These are phyloP conservation scores for Platygyra sinensis DNA, from an alignment of 64 coral and sea anemone genomes.

Conservation along the genomic window DNA sequence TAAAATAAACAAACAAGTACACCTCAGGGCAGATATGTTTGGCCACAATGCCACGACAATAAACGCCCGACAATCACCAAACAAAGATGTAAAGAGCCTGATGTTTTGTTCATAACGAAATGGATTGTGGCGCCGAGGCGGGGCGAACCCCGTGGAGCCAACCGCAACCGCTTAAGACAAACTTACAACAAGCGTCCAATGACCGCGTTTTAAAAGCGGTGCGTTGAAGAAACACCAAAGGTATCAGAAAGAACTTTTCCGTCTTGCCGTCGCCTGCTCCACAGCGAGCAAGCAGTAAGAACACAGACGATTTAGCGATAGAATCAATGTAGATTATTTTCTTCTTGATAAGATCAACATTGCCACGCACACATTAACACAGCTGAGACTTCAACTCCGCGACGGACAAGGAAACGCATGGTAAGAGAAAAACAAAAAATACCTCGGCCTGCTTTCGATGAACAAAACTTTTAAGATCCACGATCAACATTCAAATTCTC, in stretches of 20 bases:
- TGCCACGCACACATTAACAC: background rate
- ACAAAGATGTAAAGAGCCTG: background rate
- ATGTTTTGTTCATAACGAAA: background rate
- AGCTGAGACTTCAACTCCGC: background rate
- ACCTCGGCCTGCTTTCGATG: background rate
- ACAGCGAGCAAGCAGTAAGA: background rate
- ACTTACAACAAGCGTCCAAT: background rate
- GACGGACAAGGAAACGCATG: background rate
- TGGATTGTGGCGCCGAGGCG: background rate
- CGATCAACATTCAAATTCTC: too few species aligned
- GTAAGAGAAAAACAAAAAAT: background rate
- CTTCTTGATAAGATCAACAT: background rate
- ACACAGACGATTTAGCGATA: background rate
- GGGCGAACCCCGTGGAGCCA: background rate
- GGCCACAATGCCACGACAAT: conserved; percentile 46
- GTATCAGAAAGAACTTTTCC: background rate
- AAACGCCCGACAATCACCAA: conserved; percentile 18
- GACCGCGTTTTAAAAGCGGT: background rate
- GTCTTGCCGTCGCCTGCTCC: background rate
- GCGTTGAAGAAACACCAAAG: background rate
- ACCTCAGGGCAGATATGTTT: conserved; percentile 24
- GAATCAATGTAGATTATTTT: background rate
- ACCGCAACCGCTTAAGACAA: conserved; percentile 1
- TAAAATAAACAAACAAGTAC: conserved; percentile 30
- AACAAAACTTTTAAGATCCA: background rate